Conservation (phyloP, 2,797 vertebrate genomes). For the Acanthiza pusilla region DNA sequence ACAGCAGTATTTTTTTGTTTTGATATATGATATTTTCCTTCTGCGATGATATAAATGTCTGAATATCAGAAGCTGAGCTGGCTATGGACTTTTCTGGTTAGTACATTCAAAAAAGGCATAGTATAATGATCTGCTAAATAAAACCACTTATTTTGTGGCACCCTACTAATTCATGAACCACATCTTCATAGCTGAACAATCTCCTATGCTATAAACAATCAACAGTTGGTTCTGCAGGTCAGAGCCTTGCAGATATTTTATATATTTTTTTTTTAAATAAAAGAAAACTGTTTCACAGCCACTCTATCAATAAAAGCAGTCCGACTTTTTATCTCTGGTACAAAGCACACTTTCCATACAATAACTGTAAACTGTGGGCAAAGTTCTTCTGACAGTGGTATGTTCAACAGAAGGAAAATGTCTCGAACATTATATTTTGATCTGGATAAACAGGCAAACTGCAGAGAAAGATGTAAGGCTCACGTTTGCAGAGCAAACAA, state of each 20-base stretch:
- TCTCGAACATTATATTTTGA: slow-evolving; percentile 46
- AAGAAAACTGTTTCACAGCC: neutral
- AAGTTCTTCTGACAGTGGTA: slow-evolving; percentile 56
- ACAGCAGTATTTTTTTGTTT: neutral
- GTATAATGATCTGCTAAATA: neutral
- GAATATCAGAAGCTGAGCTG: neutral
- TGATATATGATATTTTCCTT: neutral
- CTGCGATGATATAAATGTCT: neutral
- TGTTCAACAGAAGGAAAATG: slow-evolving; percentile 58
- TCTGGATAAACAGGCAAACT: neutral
- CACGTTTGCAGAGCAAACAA: neutral
- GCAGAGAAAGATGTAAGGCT: slow-evolving; percentile 35
- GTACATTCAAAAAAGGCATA: neutral
- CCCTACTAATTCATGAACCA: neutral
- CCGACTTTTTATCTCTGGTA: slow-evolving; percentile 42
- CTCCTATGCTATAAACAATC: neutral
- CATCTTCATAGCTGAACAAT: neutral
- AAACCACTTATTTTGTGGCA: slow-evolving; percentile 6
- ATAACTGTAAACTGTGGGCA: slow-evolving; percentile 52
- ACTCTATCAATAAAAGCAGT: slow-evolving; percentile 15
- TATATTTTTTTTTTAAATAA: neutral
- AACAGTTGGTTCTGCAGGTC: neutral
- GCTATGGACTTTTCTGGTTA: neutral
- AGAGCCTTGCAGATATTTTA: neutral
- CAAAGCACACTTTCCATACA: slow-evolving; percentile 29